Evolutionary conservation across 2,113 vertebrate genomes (phyloP).

Genomic region (Tachycineta bicolor): DNA sequence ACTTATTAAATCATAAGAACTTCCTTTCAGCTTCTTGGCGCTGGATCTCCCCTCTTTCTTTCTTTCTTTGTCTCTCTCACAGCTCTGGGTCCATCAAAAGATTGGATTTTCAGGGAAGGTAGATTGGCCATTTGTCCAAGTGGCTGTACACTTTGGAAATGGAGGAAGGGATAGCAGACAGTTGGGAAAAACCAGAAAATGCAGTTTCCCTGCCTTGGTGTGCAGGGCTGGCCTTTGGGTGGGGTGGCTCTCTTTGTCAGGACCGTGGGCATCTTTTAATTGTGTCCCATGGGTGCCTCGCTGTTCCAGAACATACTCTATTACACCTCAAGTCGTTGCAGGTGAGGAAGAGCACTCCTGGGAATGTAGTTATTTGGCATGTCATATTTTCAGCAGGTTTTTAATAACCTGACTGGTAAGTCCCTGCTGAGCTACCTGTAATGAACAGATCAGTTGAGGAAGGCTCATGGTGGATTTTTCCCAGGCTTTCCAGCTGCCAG

Average conservation of each 20-base stretch:
- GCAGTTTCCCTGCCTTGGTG: neutral
- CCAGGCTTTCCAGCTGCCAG: neutral
- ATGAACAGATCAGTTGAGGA: neutral
- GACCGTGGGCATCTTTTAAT: neutral
- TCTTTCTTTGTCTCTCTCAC: neutral
- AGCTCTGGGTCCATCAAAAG: neutral
- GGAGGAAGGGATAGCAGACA: neutral
- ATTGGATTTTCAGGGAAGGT: neutral
- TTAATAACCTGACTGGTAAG: neutral
- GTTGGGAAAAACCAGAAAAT: neutral
- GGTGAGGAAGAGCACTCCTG: neutral
- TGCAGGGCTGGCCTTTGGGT: neutral
- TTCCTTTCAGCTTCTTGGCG: neutral
- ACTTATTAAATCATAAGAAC: neutral
- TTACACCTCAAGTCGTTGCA: neutral
- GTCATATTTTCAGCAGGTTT: neutral
- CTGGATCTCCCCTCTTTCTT: neutral
- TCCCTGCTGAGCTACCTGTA: neutral
- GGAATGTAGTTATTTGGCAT: neutral
- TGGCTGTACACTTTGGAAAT: neutral
- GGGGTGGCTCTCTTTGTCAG: neutral
- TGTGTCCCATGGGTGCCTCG: fast-evolving
- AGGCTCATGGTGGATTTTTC: neutral
- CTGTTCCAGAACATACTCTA: neutral
- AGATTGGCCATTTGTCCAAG: neutral